Percentiles rank a stretch among this genome's conserved stretches.
Evolutionary conservation across 2,113 vertebrate genomes (phyloP).

Genomic region (Opisthocomus hoazin): DNA sequence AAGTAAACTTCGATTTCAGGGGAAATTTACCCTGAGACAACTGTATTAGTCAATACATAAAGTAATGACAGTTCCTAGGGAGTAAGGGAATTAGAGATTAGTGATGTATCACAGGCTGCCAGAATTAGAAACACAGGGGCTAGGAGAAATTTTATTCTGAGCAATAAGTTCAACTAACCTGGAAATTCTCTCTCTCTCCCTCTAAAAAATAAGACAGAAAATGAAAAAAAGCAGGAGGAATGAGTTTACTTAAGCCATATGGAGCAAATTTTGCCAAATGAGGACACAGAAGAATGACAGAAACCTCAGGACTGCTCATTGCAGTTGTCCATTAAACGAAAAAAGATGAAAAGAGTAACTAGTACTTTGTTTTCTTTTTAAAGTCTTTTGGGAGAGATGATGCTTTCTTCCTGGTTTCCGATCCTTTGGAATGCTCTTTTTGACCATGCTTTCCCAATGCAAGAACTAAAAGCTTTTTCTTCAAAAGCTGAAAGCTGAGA

Average conservation of each 20-base stretch:
- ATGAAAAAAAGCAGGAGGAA: background rate
- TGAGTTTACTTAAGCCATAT: background rate
- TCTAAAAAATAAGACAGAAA: background rate
- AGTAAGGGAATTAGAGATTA: conserved; percentile 59
- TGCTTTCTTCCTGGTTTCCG: background rate
- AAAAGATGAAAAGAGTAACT: background rate
- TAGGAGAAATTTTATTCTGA: conserved; percentile 42
- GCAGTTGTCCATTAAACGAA: background rate
- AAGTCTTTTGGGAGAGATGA: background rate
- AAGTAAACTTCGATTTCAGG: conserved; percentile 63
- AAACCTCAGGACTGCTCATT: background rate
- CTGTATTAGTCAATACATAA: conserved; percentile 62
- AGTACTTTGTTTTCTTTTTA: background rate
- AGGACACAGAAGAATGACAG: background rate
- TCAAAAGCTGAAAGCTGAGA: background rate
- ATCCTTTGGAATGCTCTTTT: background rate
- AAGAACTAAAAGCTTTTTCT: background rate
- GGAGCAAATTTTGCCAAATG: background rate
- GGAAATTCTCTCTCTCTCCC: background rate
- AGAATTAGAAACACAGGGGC: conserved; percentile 40
- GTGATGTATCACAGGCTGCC: conserved; percentile 55
- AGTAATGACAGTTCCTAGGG: conserved; percentile 64
- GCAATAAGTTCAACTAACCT: conserved; percentile 17
- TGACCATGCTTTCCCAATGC: background rate
- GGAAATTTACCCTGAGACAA: conserved; percentile 65